A percentile compares a stretch with the other conserved stretches of the same genome.
phyloP scores from a whole-genome alignment of 2,888 invertebrate species.

The Drosophila aldrichi region DNA sequence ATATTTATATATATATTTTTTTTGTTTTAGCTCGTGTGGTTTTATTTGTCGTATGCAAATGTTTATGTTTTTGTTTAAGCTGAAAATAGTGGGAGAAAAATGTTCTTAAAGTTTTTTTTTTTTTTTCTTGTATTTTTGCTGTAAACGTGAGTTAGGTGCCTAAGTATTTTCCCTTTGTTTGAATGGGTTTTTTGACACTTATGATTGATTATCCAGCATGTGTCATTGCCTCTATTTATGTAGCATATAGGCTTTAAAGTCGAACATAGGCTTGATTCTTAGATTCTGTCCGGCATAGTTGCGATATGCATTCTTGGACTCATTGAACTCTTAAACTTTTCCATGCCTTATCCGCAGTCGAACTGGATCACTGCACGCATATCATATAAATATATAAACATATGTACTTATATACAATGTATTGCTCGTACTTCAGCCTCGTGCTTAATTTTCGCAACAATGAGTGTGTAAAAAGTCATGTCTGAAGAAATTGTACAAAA shows the following conservation, averaged over 20 bases:
- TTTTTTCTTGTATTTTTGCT: slow-evolving; percentile 12
- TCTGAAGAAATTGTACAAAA: slow-evolving; percentile 20
- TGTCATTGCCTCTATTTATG: slow-evolving; percentile 8
- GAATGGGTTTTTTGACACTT: slow-evolving; percentile 41
- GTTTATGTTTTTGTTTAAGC: slow-evolving; percentile 25
- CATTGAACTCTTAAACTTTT: slow-evolving; percentile 35
- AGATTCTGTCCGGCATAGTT: slow-evolving; percentile 17
- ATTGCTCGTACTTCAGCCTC: slow-evolving; percentile 39
- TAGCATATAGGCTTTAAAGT: background rate
- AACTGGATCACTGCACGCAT: slow-evolving; percentile 44
- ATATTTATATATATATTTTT: slow-evolving; percentile 23
- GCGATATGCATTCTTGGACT: slow-evolving; percentile 25
- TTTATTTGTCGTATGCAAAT: slow-evolving; percentile 50
- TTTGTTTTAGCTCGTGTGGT: slow-evolving; percentile 14
- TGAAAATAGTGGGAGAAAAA: slow-evolving; percentile 11
- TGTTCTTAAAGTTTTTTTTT: slow-evolving; percentile 23
- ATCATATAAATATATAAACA: slow-evolving; percentile 32
- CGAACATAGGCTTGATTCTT: slow-evolving; percentile 5
- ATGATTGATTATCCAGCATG: slow-evolving; percentile 28
- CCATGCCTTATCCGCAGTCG: slow-evolving; percentile 39
- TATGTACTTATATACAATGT: background rate
- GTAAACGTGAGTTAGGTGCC: slow-evolving; percentile 51
- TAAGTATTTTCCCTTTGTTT: slow-evolving; percentile 24
- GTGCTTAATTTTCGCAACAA: slow-evolving; percentile 46
- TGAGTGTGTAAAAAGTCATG: background rate